phyloP scores from a whole-genome alignment of 2,113 vertebrate genomes.

The Diadophis punctatus region DNA sequence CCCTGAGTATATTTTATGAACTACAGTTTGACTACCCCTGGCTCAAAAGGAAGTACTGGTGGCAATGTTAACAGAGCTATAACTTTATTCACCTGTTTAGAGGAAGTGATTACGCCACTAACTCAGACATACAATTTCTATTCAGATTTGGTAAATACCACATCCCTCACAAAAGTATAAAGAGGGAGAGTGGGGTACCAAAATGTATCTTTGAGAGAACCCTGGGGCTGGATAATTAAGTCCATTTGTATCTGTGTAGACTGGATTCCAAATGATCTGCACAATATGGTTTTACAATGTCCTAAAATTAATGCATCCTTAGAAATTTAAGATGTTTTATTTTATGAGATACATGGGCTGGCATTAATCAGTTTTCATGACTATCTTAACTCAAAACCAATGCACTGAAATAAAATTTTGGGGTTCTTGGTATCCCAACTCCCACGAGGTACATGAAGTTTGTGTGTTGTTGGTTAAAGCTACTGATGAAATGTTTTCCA shows the following conservation, averaged over 20 bases:
- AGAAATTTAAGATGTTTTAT: neutral
- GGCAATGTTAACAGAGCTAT: neutral
- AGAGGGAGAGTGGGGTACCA: neutral
- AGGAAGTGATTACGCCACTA: neutral
- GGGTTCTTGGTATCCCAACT: neutral
- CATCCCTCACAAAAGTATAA: neutral
- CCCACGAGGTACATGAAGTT: neutral
- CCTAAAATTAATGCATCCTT: neutral
- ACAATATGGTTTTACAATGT: neutral
- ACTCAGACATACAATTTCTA: neutral
- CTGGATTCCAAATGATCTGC: neutral
- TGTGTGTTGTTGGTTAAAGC: neutral
- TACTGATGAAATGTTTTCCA: neutral
- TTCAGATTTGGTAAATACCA: neutral
- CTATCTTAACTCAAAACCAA: neutral
- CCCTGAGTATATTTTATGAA: neutral
- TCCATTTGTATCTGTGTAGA: neutral
- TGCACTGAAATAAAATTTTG: neutral
- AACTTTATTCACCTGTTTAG: neutral
- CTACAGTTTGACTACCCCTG: neutral
- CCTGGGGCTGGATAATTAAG: neutral
- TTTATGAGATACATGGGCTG: neutral
- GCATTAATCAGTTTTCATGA: neutral
- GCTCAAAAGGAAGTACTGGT: neutral
- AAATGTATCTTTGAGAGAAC: neutral